Base-by-base conservation (phyloP, 2,888 invertebrate genomes). In the Ptychoptera contaminata region DNA sequence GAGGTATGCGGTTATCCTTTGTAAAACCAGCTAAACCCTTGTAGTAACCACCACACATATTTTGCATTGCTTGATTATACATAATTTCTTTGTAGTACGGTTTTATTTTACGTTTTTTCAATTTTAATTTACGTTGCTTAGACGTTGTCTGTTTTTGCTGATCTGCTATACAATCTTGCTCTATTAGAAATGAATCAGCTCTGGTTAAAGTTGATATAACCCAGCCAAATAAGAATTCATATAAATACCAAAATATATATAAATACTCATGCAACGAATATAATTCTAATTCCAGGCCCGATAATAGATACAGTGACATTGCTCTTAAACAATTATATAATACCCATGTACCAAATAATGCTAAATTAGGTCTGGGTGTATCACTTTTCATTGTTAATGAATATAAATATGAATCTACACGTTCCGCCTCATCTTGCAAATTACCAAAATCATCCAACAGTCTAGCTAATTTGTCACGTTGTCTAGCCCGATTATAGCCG, bases 231-330 rank as follows among this genome's bases (percentile, higher is more conserved):
- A 96, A 69, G 62, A 92, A 87, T 68, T 96, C 94, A 64, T 91
- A 90, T 23, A 96, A 70, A 65, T 93, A 31, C 92, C 92, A 93
- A 65, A 84, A 97, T 53, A 96, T 85, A 61, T 93, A 94, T 55
- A 92, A 82, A 65, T 88, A 96, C 68, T 98, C 97, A 61, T 96
- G 94, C 16, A 85, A 81, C 47, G 92, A 90, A 67, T 96, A 97
- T 31, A 98, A 69, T 63, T 97, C 94, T 44, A 97, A 72, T 61
- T 96, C 94, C 55, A 98, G 86, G 1, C 96, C 96, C 16, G 92
- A 83, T 53, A 96, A 73, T 34, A 94, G 72, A 64, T 92, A 96
- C 59, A 91, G 82, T 55, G 92, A 83, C 91, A 96, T 94, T 31
- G 91, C 80, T 38, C 84, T 70, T 41, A 93, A 72, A 39, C 92